A percentile compares a stretch with the other conserved stretches of the same genome.
These are phyloP conservation scores for Neofelis nebulosa DNA, from an alignment of 2,113 vertebrate genomes.

Conservation along the genomic window DNA sequence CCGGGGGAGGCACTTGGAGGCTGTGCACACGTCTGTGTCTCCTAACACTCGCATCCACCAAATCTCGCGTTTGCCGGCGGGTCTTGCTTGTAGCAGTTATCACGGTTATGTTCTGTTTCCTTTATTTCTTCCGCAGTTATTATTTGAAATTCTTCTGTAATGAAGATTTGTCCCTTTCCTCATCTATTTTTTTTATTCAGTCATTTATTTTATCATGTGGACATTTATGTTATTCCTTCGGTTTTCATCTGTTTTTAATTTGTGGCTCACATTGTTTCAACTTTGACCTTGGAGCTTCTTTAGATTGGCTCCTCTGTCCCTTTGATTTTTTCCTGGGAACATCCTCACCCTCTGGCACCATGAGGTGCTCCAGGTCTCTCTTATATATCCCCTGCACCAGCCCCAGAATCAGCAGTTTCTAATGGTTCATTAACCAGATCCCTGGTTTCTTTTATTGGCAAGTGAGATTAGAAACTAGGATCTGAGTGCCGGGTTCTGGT, in stretches of 20 bases:
- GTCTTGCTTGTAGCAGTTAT: background rate
- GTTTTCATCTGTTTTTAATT: background rate
- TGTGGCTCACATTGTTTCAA: background rate
- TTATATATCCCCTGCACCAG: background rate
- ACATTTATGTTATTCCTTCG: background rate
- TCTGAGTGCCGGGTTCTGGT: background rate
- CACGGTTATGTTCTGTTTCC: background rate
- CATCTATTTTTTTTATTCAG: background rate
- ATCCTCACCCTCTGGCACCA: background rate
- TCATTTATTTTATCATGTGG: background rate
- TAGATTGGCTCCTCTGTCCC: background rate
- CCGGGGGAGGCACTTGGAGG: background rate
- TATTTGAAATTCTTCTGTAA: background rate
- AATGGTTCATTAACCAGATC: background rate
- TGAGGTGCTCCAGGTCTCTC: background rate
- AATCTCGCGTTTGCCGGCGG: fast-evolving
- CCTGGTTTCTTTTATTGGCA: background rate
- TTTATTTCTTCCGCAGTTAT: background rate
- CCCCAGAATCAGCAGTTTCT: background rate
- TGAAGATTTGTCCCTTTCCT: background rate
- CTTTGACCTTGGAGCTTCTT: background rate
- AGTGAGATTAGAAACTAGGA: background rate
- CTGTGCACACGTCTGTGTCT: background rate
- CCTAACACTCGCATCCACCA: background rate
- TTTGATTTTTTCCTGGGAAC: background rate